A percentile compares a stretch with the other conserved stretches of the same genome.
phyloP scores from a whole-genome alignment of 1,140 invertebrate species.

The Drosophila ironensis region DNA sequence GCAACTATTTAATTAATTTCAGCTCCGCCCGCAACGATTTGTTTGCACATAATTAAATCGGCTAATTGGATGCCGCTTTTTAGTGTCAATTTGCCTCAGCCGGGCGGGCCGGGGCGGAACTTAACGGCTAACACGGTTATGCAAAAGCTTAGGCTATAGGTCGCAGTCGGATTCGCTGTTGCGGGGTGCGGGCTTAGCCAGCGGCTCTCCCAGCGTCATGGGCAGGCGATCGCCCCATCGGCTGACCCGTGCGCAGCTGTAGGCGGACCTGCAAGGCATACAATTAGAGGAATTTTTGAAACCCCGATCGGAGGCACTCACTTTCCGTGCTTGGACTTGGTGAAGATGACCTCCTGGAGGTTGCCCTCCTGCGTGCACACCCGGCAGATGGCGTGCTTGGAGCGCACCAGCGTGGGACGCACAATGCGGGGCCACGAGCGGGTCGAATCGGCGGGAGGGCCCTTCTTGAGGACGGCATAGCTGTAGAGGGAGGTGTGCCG shows the following conservation, averaged over 20 bases:
- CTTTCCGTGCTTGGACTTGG: slow-evolving; percentile 88
- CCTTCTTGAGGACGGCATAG: slow-evolving; percentile 92
- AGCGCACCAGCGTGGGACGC: slow-evolving; percentile 85
- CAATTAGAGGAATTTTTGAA: background rate
- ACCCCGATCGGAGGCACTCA: slow-evolving; percentile 22
- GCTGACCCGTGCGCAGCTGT: slow-evolving; percentile 87
- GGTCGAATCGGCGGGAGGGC: slow-evolving; percentile 83
- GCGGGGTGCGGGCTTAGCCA: slow-evolving; percentile 6
- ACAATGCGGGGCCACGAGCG: slow-evolving; percentile 91
- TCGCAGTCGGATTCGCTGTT: too few species aligned
- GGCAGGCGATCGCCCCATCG: slow-evolving; percentile 90
- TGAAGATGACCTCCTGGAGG: slow-evolving; percentile 90
- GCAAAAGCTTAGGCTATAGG: slow-evolving; percentile 38
- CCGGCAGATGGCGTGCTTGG: slow-evolving; percentile 89
- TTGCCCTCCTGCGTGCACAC: slow-evolving; percentile 89
- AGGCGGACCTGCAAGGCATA: slow-evolving; percentile 83
- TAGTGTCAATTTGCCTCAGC: slow-evolving; percentile 33
- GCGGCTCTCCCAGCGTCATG: slow-evolving; percentile 79
- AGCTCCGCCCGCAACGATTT: slow-evolving; percentile 57
- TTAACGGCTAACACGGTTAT: slow-evolving; percentile 21
- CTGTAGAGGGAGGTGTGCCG: slow-evolving; percentile 85
- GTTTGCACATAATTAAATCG: slow-evolving; percentile 74
- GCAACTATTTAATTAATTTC: slow-evolving; percentile 70
- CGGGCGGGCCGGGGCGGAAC: slow-evolving; percentile 8
- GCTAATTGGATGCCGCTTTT: slow-evolving; percentile 56